Evolutionary conservation across 2,113 vertebrate species (phyloP).

Genomic region (Dendropsophus ebraccatus): DNA sequence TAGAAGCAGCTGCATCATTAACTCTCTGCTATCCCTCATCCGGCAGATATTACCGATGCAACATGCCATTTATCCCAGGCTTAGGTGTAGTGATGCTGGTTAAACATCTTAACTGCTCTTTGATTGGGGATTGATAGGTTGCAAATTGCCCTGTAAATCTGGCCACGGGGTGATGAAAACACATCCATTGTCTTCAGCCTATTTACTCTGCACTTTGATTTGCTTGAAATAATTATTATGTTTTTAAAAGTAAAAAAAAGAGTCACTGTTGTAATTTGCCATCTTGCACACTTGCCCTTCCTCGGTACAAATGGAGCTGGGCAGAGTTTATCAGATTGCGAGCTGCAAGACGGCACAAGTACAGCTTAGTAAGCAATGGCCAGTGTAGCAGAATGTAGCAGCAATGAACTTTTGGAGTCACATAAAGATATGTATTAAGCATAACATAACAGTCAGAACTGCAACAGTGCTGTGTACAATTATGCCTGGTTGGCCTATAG

Average conservation of each 20-base stretch:
- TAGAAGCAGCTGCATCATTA: slow-evolving; percentile 36
- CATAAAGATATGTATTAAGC: slow-evolving; percentile 17
- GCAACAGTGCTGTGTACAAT: background rate
- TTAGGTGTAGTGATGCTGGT: slow-evolving; percentile 41
- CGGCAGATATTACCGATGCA: slow-evolving; percentile 21
- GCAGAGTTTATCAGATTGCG: background rate
- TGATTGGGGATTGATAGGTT: slow-evolving; percentile 28
- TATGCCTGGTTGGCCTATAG: background rate
- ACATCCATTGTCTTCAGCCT: slow-evolving; percentile 42
- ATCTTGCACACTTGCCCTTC: background rate
- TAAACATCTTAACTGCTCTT: slow-evolving; percentile 45
- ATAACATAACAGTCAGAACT: background rate
- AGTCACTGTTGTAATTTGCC: background rate
- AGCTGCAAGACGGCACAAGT: background rate
- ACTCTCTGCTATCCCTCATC: slow-evolving; percentile 30
- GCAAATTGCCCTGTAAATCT: slow-evolving; percentile 36
- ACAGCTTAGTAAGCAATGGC: slow-evolving; percentile 4
- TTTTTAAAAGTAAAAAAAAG: slow-evolving; percentile 7
- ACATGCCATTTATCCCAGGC: slow-evolving; percentile 38
- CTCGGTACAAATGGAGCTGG: background rate
- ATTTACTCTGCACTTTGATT: slow-evolving; percentile 33
- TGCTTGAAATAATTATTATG: slow-evolving; percentile 44
- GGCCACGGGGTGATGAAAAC: slow-evolving; percentile 26
- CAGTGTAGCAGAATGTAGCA: slow-evolving; percentile 19
- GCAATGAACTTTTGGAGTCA: slow-evolving; percentile 27